Evolutionary conservation across 2,888 invertebrate genomes (phyloP), one percentile per base, ranked within the genome.

Genomic region (Caenorhabditis sp.): DNA sequence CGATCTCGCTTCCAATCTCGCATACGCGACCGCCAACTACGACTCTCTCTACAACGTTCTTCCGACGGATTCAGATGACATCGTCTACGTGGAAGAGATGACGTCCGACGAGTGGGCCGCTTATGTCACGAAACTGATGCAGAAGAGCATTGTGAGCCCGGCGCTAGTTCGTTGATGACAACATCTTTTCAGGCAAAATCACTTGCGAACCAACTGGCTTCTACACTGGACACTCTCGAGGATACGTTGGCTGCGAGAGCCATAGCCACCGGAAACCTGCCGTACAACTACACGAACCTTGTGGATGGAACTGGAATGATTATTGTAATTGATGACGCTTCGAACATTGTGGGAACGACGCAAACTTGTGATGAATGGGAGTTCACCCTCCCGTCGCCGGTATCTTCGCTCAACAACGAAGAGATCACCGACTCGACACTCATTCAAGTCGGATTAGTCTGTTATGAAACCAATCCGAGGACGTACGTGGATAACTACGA

Each of bases 61-160:
- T 1, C 83, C 85, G 15, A 46, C 39, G 17, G 79, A 83, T 66
- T 62, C 70, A 66, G 79, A 75, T 22, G 53, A 82, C 41, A 83
- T 83, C 62, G 80, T 83, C 1, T 85, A 85, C 62, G 82, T 85
- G 24, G 83, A 85, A 22, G 85, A 85, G 62, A 83, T 83, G 71
- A 82, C 82, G 5, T 59, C 66, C 45, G 81, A 78, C 3, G 78
- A 85, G 65, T 85, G 85, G 85, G 83, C 85, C 1, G 66, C 56
- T n/a, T 83, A 83, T 50, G 85, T 83, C 30, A 83, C 82, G 1
- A 52, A 59, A 37, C 65, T 83, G 30, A 71, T 76, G 2, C 82
- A 85, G 61, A 77, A 83, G 58, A 53, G 52, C 20, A 79, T 83
- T 55, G 85, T 80, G n/a, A n/a, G n/a, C 46, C 3, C 9, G 2